Conservation (phyloP, 2,888 invertebrate genomes). For the Drosophila birchii region DNA sequence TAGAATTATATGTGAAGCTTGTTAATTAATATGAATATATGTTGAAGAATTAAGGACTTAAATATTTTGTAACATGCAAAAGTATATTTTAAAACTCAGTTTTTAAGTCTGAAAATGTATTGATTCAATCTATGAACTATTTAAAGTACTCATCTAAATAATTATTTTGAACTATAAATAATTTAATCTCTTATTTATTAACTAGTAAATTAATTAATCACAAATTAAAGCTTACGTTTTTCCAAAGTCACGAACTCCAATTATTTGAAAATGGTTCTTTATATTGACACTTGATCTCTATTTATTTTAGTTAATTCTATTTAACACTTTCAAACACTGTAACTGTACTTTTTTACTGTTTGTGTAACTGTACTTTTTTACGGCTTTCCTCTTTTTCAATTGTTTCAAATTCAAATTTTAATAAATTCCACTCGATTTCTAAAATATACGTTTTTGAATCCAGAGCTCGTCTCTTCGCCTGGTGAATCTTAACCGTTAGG, state of each 20-base stretch:
- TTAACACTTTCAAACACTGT: conserved; percentile 24
- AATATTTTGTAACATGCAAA: neutral
- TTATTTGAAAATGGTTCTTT: neutral
- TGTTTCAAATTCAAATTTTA: neutral
- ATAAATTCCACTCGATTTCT: neutral
- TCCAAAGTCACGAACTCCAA: neutral
- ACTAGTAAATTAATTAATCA: neutral
- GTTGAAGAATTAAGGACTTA: neutral
- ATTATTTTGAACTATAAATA: neutral
- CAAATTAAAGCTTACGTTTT: neutral
- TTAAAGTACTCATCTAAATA: neutral
- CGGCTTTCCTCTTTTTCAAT: neutral
- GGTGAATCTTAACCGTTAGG: conserved; percentile 62
- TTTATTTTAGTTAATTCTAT: neutral
- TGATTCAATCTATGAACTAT: too few species aligned
- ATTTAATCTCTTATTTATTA: neutral
- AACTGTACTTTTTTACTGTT: conserved; percentile 49
- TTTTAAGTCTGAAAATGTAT: too few species aligned
- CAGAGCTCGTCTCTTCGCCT: conserved; percentile 17
- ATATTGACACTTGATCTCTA: conserved; percentile 6
- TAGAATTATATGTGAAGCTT: neutral
- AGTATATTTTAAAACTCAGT: neutral
- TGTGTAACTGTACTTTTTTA: conserved; percentile 43
- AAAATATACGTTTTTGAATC: conserved; percentile 2
- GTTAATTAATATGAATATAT: neutral